Percentiles rank a stretch among this genome's conserved stretches.
Evolutionary conservation across 1,140 invertebrate genomes (phyloP).

Genomic region (Monomorium pharaonis): DNA sequence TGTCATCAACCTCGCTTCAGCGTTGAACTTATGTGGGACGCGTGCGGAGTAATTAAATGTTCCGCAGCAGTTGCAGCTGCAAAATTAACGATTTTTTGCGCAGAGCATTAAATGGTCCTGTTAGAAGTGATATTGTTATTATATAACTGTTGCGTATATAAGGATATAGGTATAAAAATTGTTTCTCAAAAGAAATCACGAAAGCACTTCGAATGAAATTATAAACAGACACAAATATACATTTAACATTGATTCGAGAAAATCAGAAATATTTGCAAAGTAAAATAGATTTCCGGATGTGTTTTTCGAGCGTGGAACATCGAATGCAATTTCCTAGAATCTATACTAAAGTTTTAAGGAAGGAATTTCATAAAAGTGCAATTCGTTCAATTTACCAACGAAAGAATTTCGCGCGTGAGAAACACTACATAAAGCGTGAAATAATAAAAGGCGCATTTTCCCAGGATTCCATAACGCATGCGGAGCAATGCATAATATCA

Average conservation of each 20-base stretch:
- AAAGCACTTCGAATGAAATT: background rate
- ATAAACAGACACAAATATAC: too few relatives aligned
- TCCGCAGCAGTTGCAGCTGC: constrained; percentile 20
- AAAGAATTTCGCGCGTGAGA: constrained; percentile 21
- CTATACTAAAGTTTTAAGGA: background rate
- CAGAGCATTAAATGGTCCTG: background rate
- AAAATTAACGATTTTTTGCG: constrained; percentile 50
- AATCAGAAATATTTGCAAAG: background rate
- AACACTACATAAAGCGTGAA: constrained; percentile 22
- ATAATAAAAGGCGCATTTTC: constrained; percentile 41
- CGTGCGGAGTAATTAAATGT: constrained; percentile 52
- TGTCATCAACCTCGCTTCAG: constrained; percentile 55
- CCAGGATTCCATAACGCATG: constrained; percentile 25
- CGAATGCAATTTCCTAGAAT: background rate
- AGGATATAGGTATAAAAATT: background rate
- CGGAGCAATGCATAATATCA: constrained; percentile 23
- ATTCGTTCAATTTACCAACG: constrained; percentile 42
- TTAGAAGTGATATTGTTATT: constrained; percentile 13
- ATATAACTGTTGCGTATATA: background rate
- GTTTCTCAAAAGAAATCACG: background rate
- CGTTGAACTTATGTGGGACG: constrained; percentile 49
- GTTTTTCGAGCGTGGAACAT: background rate
- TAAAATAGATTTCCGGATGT: background rate
- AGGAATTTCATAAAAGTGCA: constrained; percentile 55
- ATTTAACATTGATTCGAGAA: background rate